A percentile compares a stretch with the other conserved stretches of the same genome.
These are phyloP conservation scores for Petrocephalus sullivani DNA, from an alignment of 2,797 vertebrate genomes.

Conservation along the genomic window DNA sequence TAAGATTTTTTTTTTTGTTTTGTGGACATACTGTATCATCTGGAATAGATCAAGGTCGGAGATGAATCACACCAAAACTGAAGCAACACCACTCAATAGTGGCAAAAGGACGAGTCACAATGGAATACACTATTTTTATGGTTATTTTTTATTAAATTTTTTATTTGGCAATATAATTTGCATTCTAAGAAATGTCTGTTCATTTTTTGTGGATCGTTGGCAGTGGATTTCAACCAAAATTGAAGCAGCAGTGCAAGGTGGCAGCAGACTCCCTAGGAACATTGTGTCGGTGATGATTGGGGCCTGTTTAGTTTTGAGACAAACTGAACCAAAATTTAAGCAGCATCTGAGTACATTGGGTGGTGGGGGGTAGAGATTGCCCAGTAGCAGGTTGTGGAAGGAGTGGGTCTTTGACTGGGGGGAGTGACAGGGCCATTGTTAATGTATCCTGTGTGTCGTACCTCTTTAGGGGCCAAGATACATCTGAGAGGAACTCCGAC, in stretches of 20 bases:
- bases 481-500: slow-evolving; percentile 55
- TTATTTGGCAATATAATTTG: too few relatives aligned
- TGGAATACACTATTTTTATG: too few relatives aligned
- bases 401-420: background rate
- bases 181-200: too few relatives aligned
- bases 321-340: background rate
- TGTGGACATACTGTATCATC: too few relatives aligned
- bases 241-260: background rate
- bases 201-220: too few relatives aligned
- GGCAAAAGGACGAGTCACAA: too few relatives aligned
- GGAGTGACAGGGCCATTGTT: background rate
- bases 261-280: background rate
- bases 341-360: background rate
- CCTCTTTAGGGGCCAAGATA: slow-evolving; percentile 59
- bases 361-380: background rate
- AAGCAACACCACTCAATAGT: too few relatives aligned
- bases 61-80: too few relatives aligned
- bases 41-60: too few relatives aligned
- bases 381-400: background rate
- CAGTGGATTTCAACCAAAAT: background rate
- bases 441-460: background rate
- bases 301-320: background rate
- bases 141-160: too few relatives aligned
- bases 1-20: too few relatives aligned
- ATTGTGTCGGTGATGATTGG: background rate